Percentiles rank a stretch among this genome's conserved stretches.
Evolutionary conservation across 2,888 invertebrate species (phyloP).

Genomic region (Dione juno): DNA sequence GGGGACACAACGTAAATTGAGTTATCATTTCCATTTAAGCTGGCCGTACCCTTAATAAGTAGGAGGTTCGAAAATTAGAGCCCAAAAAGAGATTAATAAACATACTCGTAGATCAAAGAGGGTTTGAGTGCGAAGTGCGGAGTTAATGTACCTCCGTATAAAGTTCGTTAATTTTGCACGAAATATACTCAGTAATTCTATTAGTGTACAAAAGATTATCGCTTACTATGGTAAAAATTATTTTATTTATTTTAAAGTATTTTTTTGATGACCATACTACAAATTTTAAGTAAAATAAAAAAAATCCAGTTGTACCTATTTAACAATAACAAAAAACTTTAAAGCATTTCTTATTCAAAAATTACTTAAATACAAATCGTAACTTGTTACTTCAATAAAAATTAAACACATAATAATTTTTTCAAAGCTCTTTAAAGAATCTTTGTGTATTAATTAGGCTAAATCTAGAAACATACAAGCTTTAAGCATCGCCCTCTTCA

Average conservation of each 20-base stretch:
- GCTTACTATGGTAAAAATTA: not conserved
- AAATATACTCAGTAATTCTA: not conserved
- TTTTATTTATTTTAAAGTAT: no score
- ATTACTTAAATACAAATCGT: no score
- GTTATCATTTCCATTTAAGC: not conserved
- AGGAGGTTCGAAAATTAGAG: not conserved
- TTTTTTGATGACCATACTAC: no score
- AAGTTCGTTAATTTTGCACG: not conserved
- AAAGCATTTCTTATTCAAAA: no score
- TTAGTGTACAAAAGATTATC: not conserved
- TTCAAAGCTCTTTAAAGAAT: conserved; percentile 1
- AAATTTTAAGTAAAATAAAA: no score
- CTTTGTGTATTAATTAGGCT: conserved; percentile 30
- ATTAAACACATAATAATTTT: not conserved
- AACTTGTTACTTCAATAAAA: not conserved
- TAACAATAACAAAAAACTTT: no score
- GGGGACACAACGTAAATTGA: no score
- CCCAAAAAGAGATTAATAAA: not conserved
- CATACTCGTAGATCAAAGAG: conserved; percentile 2
- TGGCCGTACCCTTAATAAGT: not conserved
- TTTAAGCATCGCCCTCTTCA: conserved; percentile 26
- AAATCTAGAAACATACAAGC: conserved; percentile 30
- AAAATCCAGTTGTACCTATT: no score
- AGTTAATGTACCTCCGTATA: not conserved
- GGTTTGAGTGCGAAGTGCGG: not conserved